Base-by-base conservation (phyloP, 2,113 vertebrate genomes). In the Lonchura striata region DNA sequence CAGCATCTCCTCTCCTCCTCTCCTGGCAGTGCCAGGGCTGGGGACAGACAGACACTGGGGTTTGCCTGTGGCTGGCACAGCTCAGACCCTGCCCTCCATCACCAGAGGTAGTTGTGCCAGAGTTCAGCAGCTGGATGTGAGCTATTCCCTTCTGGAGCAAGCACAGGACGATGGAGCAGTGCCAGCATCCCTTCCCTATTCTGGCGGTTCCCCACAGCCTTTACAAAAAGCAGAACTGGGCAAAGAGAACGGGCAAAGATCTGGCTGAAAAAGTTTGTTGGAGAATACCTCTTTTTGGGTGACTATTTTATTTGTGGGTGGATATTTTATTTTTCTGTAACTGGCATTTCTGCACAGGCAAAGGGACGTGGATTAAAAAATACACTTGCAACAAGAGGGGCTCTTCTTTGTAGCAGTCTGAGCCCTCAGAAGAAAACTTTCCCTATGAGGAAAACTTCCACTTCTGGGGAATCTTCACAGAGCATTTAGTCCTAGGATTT, bases 1-100 rank as follows among this genome's bases (percentile, higher is more conserved):
- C 54, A 33, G 53, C 59, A 15, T 20, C 65, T 16, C 37, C 30
- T 56, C 23, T 47, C 7, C 65, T 16, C 37, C 30, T 56, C 23
- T 47, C 7, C 66, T 1, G 33, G 70, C 14, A 11, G 28, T 11
- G 54, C 14, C 83, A 23, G 33, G 16, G 30, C 18, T n/a, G 30
- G 23, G 41, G 57, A 9, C 49, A 35, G 14, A 10, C 0, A 0
- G 49, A 5, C 11, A 0, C 9, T 10, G 3, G 10, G 53, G 13
- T 59, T 47, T 39, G 61, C 28, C 64, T 1, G 1, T 2, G 27
- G 27, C 20, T 53, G 61, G 61, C 66, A 74, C 54, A 57, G 56
- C 33, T 86, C 74, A 33, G 41, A 3, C 16, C 9, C 50, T 42
- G 49, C 69, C 17, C 49, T 64, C 41, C 54, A 1, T 8, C 10